These are phyloP conservation scores for Girardinus metallicus DNA, from an alignment of 2,797 vertebrate genomes.

Conservation along the genomic window DNA sequence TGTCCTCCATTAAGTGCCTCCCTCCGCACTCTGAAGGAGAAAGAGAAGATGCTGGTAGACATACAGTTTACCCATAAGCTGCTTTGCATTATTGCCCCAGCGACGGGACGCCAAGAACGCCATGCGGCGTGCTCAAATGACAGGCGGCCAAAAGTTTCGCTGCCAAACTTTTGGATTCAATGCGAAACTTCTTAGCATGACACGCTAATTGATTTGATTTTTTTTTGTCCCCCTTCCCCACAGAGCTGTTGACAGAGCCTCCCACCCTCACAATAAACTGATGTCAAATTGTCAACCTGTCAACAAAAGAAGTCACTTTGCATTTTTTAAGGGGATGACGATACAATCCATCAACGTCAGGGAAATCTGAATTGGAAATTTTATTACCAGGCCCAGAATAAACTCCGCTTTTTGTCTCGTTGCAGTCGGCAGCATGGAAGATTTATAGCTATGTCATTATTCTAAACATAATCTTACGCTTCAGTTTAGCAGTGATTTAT, in stretches of 20 bases:
- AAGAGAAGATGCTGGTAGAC: constrained; percentile 43
- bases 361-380: constrained; percentile 76
- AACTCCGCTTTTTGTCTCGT: constrained; percentile 65
- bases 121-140: background rate
- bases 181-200: constrained; percentile 49
- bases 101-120: background rate
- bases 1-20: constrained; percentile 52
- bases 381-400: constrained; percentile 66
- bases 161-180: constrained; percentile 49
- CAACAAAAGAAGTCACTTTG: constrained; percentile 70
- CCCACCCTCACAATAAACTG: constrained; percentile 63
- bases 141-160: constrained; percentile 16
- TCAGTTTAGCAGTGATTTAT: constrained; percentile 78
- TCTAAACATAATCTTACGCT: constrained; percentile 79
- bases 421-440: constrained; percentile 69
- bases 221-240: constrained; percentile 1
- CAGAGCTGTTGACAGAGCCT: constrained; percentile 42
- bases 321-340: constrained; percentile 68
- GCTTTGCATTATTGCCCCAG: constrained; percentile 13
- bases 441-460: constrained; percentile 79
- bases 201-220: constrained; percentile 55
- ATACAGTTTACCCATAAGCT: constrained; percentile 41
- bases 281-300: constrained; percentile 64
- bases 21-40: constrained; percentile 36
- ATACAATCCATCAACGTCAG: constrained; percentile 80